Evolutionary conservation across 2,797 vertebrate genomes (phyloP).

Genomic region (Phrynocephalus guinanensis): DNA sequence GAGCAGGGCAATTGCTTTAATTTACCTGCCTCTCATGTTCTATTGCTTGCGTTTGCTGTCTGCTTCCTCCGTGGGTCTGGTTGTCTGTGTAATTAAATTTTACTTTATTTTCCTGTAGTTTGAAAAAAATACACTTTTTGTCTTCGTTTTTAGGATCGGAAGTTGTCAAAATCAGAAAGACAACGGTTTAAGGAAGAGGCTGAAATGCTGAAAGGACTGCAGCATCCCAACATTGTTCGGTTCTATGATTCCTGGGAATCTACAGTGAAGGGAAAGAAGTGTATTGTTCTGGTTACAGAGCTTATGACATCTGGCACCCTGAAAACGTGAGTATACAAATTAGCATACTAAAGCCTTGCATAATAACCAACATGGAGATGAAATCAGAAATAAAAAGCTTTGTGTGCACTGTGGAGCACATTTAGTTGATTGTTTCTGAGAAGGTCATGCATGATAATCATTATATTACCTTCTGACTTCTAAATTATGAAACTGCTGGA

Average conservation of each 20-base stretch:
- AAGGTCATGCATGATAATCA: background rate
- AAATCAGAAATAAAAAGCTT: background rate
- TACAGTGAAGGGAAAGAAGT: conserved; percentile 97
- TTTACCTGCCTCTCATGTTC: background rate
- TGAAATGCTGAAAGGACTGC: conserved; percentile 97
- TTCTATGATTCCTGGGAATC: conserved; percentile 99
- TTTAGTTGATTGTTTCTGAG: background rate
- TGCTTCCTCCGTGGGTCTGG: background rate
- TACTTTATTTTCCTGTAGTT: background rate
- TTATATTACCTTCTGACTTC: background rate
- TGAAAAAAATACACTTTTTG: conserved; percentile 46
- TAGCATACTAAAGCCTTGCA: background rate
- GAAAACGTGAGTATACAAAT: conserved; percentile 90
- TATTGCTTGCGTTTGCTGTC: too few relatives aligned
- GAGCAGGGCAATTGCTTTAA: background rate
- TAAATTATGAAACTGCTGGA: conserved; percentile 22
- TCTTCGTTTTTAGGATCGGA: conserved; percentile 87
- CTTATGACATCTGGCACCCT: conserved; percentile 99
- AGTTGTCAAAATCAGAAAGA: conserved; percentile 94
- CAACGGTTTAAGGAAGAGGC: conserved; percentile 99
- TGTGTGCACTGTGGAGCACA: background rate
- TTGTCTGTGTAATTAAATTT: background rate
- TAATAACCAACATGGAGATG: background rate
- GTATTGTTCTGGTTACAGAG: conserved; percentile 97
- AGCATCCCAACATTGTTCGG: conserved; percentile 98